A percentile compares a stretch with the other conserved stretches of the same genome.
phyloP scores from a whole-genome alignment of 1,140 invertebrate genomes.

The Sycophaga agraensis region DNA sequence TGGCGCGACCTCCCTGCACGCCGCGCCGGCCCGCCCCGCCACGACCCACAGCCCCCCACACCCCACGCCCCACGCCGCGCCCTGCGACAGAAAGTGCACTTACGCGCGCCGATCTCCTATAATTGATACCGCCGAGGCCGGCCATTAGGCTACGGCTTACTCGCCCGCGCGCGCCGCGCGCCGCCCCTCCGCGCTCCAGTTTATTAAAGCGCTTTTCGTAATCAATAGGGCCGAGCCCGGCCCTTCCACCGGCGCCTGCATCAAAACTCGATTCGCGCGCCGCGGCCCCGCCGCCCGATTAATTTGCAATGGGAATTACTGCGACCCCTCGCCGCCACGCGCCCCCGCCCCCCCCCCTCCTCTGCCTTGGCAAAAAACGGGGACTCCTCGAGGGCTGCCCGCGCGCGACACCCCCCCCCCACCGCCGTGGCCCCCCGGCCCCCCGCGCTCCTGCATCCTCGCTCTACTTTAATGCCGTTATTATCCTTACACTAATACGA shows the following conservation, averaged over 20 bases:
- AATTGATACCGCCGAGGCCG: too few relatives aligned
- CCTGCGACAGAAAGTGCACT: constrained; percentile 29
- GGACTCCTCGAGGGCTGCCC: neutral
- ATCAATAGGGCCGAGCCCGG: neutral
- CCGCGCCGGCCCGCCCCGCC: constrained; percentile 49
- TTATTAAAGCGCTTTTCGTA: constrained; percentile 21
- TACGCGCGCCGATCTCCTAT: constrained; percentile 29
- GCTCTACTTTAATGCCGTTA: too few relatives aligned
- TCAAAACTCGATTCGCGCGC: constrained; percentile 19
- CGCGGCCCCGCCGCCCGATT: constrained; percentile 1
- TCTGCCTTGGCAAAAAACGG: too few relatives aligned
- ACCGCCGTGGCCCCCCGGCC: neutral
- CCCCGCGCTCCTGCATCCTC: too few relatives aligned
- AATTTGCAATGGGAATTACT: constrained; percentile 20
- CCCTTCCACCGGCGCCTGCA: constrained; percentile 20
- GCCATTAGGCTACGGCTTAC: neutral
- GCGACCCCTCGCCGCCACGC: too few relatives aligned
- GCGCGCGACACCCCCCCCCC: neutral
- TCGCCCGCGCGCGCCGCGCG: neutral
- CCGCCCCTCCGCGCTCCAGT: neutral
- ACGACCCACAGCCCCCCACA: constrained; percentile 48
- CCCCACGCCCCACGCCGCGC: neutral
- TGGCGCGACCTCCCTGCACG: constrained; percentile 17
- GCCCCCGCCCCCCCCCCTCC: too few relatives aligned
- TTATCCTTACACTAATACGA: too few relatives aligned